These are phyloP conservation scores for Odontomyia ornata DNA, from an alignment of 2,888 invertebrate genomes.

Conservation along the genomic window DNA sequence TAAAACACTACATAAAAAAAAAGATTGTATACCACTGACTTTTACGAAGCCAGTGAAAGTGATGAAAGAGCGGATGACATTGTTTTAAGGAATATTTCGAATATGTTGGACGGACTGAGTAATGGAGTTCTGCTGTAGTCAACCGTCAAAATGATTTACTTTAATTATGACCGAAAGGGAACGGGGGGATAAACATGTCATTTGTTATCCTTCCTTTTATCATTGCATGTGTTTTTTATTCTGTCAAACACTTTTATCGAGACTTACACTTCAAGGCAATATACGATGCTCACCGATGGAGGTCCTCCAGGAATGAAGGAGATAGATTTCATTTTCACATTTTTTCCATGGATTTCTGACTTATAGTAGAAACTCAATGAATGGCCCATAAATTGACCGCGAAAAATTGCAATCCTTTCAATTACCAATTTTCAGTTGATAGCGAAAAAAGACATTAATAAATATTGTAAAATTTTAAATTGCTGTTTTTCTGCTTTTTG, in stretches of 20 bases:
- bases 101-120: conserved; percentile 48
- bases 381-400: neutral
- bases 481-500: conserved; percentile 34
- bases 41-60: neutral
- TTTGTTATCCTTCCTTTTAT: conserved; percentile 43
- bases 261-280: neutral
- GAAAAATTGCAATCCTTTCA: conserved; percentile 27
- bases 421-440: neutral
- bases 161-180: conserved; percentile 47
- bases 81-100: conserved; percentile 41
- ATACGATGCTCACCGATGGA: neutral
- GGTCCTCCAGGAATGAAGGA: neutral
- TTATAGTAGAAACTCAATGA: neutral
- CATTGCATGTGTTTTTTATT: conserved; percentile 17
- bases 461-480: neutral
- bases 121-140: conserved; percentile 50
- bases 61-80: conserved; percentile 7
- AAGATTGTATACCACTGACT: neutral
- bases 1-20: too few relatives aligned
- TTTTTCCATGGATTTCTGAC: neutral
- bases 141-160: conserved; percentile 50
- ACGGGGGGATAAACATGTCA: conserved; percentile 38
- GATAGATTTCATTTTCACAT: neutral
- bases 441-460: neutral
- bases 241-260: neutral